Evolutionary conservation across 35 echinoderm and acorn worm genomes (phyloP), one percentile per base, ranked within the genome.

Genomic region (Patiria miniata): DNA sequence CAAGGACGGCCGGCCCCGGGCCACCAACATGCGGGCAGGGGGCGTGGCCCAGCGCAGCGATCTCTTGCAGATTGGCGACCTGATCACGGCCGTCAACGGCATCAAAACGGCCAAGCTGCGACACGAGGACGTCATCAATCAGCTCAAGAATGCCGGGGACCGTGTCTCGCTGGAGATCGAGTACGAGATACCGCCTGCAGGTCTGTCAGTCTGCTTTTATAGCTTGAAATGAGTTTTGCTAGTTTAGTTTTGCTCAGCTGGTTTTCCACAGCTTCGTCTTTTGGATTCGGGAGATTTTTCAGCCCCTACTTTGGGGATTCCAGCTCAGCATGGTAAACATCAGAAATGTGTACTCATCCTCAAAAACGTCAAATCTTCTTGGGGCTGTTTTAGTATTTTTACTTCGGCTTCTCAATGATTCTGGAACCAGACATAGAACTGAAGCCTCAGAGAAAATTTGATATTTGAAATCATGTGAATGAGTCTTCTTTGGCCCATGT

Each of bases 11-110:
- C 57, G 86, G n/a, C 93, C 93, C 14, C 68, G 96, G 54, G 92
- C 94, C 26, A 95, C 96, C 8, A 98, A 94, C 82, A 92, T 98
- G 96, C 92, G 96, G 28, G 81, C 92, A 29, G 96, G 96, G n/a
- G 96, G 92, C 17, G 81, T 98, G 37, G 96, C 96, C 36, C 96
- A 98, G 60, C 85, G 92, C n/a, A 94, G 92, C 51, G 96, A 98
- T 54, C 85, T 91, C 8, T 52, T 92, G 37, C 85, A 82, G 78
- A 77, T 50, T 0, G 92, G 92, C 26, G 96, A 98, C 39, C 86
- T 92, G 77, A 94, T 98, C 85, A 94, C 82, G 8, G 85, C 92
- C 26, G 92, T 98, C 54, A 92, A 91, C 36, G 83, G 83, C 30
- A 88, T 98, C 21, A 91, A 94, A 79, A 94, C 92, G 3, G 86